Conservation (phyloP, 2,113 vertebrate species). For the Myotis lucifugus region DNA sequence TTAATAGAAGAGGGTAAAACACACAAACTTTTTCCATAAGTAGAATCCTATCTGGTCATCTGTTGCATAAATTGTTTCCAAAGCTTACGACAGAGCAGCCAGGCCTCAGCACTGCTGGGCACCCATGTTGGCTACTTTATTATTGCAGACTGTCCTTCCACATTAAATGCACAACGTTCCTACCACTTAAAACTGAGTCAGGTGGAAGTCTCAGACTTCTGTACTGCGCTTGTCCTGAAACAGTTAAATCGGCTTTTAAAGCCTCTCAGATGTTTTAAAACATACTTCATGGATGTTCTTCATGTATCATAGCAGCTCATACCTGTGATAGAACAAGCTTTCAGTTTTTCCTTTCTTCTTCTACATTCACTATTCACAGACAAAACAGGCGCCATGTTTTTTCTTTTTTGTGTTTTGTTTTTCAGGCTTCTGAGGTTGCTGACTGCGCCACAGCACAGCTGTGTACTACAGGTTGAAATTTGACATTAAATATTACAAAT, state of each 20-base stretch:
- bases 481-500: constrained; percentile 91
- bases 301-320: constrained; percentile 94
- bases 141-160: constrained; percentile 99
- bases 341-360: constrained; percentile 88
- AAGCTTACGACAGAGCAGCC: constrained; percentile 96
- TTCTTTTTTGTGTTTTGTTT: constrained; percentile 67
- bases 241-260: constrained; percentile 96
- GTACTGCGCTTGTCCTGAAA: constrained; percentile 96
- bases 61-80: constrained; percentile 96
- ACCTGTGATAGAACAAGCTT: constrained; percentile 92
- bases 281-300: constrained; percentile 97
- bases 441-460: constrained; percentile 95
- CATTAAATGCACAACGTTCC: constrained; percentile 99
- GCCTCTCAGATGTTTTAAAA: constrained; percentile 97
- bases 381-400: constrained; percentile 93
- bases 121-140: constrained; percentile 94
- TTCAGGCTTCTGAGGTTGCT: constrained; percentile 91
- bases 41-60: constrained; percentile 96
- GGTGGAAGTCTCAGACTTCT: constrained; percentile 99
- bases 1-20: constrained; percentile 98
- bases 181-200: constrained; percentile 99
- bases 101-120: constrained; percentile 98
- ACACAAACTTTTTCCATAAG: constrained; percentile 98
- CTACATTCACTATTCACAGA: constrained; percentile 98
- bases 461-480: constrained; percentile 91